Conservation (phyloP, 1,140 invertebrate species). For the Tenebrio molitor region DNA sequence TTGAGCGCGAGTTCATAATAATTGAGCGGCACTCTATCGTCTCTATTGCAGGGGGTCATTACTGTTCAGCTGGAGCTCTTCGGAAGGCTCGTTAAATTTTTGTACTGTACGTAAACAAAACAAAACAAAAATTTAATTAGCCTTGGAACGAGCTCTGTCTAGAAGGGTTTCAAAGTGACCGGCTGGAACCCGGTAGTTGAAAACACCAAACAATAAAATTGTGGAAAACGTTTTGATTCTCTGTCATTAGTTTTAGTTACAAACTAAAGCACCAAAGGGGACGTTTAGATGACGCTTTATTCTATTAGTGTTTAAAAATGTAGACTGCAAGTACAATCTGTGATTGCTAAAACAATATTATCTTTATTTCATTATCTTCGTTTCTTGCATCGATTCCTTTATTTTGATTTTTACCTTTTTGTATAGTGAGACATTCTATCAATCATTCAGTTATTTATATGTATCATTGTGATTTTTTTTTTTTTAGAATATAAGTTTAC, state of each 20-base stretch:
- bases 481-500: constrained; percentile 27
- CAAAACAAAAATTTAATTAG: constrained; percentile 1
- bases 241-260: constrained; percentile 21
- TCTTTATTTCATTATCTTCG: constrained; percentile 36
- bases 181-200: constrained; percentile 37
- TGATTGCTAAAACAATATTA: constrained; percentile 36
- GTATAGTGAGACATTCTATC: constrained; percentile 41
- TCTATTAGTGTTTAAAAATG: constrained; percentile 33
- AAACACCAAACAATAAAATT: not conserved
- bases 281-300: constrained; percentile 42
- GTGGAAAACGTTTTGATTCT: constrained; percentile 1
- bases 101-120: not conserved
- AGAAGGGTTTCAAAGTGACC: constrained; percentile 13
- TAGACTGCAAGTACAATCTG: constrained; percentile 47
- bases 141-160: not conserved
- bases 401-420: constrained; percentile 22
- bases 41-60: constrained; percentile 21
- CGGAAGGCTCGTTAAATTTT: constrained; percentile 11
- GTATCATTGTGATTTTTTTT: constrained; percentile 46
- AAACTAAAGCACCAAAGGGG: constrained; percentile 27
- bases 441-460: constrained; percentile 46
- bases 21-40: constrained; percentile 37
- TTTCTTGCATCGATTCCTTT: constrained; percentile 23
- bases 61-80: not conserved
- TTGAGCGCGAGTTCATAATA: constrained; percentile 11